Evolutionary conservation across 2,113 vertebrate genomes (phyloP).

Genomic region (Hippocampus zosterae): DNA sequence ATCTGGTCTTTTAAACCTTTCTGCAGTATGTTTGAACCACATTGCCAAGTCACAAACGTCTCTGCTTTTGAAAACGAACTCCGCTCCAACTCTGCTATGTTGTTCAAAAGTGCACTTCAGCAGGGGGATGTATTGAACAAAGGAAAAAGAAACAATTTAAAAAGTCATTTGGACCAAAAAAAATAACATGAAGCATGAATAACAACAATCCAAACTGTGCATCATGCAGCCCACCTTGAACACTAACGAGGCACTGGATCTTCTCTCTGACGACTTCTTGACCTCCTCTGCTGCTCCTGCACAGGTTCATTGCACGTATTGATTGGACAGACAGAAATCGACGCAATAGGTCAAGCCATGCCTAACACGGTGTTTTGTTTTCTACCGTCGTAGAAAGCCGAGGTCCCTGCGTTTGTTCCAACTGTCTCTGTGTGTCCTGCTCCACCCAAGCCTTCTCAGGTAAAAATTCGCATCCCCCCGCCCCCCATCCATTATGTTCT

Average conservation of each 20-base stretch:
- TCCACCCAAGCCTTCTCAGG: not conserved
- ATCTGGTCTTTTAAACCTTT: too few relatives aligned
- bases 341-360: not conserved
- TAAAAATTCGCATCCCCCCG: not conserved
- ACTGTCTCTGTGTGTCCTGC: conserved; percentile 2
- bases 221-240: conserved; percentile 58
- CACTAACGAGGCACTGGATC: conserved; percentile 60
- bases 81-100: too few relatives aligned
- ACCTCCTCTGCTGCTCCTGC: conserved; percentile 36
- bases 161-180: too few relatives aligned
- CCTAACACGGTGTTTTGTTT: not conserved
- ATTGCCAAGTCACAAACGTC: too few relatives aligned
- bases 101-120: too few relatives aligned
- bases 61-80: too few relatives aligned
- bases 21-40: too few relatives aligned
- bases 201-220: not conserved
- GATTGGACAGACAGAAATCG: not conserved
- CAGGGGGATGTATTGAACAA: too few relatives aligned
- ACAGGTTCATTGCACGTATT: conserved; percentile 20
- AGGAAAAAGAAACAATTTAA: too few relatives aligned
- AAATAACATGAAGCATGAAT: too few relatives aligned
- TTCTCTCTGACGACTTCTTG: conserved; percentile 64
- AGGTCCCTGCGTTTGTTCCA: conserved; percentile 8
- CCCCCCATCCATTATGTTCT: not conserved
- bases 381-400: conserved; percentile 38